Evolutionary conservation across 2,888 invertebrate species (phyloP), one percentile per base, ranked within the genome.

Genomic region (Drosophila affinis): DNA sequence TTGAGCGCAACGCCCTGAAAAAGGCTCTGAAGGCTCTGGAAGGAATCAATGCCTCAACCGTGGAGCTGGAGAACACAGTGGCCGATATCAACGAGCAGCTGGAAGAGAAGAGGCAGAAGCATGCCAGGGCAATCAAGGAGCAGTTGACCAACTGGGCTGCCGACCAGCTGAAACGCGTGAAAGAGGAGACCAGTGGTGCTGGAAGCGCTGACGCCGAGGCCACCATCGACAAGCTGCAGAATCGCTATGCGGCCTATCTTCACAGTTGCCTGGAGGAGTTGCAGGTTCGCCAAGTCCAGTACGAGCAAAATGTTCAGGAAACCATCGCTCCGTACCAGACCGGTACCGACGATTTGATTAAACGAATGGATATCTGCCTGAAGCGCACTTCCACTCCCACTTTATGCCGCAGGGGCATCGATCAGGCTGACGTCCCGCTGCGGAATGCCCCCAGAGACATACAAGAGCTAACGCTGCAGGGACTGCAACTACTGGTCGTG

Each of bases 71-170:
- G 18, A 10, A 0, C 0, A 48, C 46, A 6, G 14, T 75, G 6
- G 12, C 9, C 4, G 44, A 52, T 10, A 53, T 77, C 14, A 54
- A 10, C 9, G 14, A 44, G 10, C 12, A 48, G n/a, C 9, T 72
- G 12, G 48, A 47, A 0, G 9, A n/a, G 0, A 32, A 29, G n/a
- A 57, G 60, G 17, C n/a, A 46, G 0, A 12, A 18, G 2, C 63
- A 77, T 10, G n/a, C 21, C 1, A 9, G 9, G 4, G 32, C 39
- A 2, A 48, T 65, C 21, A 24, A 62, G 6, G 32, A n/a, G 10
- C 39, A 52, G 0, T 62, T 69, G 56, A 47, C 39, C 24, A 6
- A 32, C 0, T 78, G 78, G 78, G 46, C 53, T 3, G 73, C 49
- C 3, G 44, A 9, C 9, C 70, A 77, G 21, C 7, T 68, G 39